These are phyloP conservation scores for Intellagama lesueurii DNA, from an alignment of 2,797 vertebrate genomes.

Conservation along the genomic window DNA sequence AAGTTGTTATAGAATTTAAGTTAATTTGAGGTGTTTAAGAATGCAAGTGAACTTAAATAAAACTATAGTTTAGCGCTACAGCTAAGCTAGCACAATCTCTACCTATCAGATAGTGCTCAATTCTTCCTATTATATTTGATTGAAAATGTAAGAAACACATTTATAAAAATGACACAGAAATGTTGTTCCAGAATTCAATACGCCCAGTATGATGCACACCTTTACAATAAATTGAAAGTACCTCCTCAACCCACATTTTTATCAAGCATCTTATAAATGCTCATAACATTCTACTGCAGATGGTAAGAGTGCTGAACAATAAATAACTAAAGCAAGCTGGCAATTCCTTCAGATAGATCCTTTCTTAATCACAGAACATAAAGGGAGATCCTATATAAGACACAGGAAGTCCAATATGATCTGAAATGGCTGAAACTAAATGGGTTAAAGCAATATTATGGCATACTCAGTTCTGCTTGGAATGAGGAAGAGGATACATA, in stretches of 20 bases:
- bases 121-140: neutral
- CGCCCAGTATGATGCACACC: conserved; percentile 14
- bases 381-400: neutral
- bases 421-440: neutral
- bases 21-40: neutral
- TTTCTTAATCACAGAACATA: neutral
- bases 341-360: neutral
- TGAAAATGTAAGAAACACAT: conserved; percentile 1
- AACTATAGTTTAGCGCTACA: neutral
- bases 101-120: neutral
- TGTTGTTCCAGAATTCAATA: conserved; percentile 2
- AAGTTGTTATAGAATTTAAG: neutral
- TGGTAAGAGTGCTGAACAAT: neutral
- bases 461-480: neutral
- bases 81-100: neutral
- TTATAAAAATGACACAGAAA: neutral
- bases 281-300: neutral
- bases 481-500: neutral
- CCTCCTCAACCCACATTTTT: conserved; percentile 28
- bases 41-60: neutral
- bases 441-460: neutral
- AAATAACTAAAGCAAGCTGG: neutral
- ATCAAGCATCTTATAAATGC: neutral
- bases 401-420: neutral
- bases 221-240: conserved; percentile 15